Evolutionary conservation across 2,797 vertebrate species (phyloP).

Genomic region (Gymnothorax reevesii): DNA sequence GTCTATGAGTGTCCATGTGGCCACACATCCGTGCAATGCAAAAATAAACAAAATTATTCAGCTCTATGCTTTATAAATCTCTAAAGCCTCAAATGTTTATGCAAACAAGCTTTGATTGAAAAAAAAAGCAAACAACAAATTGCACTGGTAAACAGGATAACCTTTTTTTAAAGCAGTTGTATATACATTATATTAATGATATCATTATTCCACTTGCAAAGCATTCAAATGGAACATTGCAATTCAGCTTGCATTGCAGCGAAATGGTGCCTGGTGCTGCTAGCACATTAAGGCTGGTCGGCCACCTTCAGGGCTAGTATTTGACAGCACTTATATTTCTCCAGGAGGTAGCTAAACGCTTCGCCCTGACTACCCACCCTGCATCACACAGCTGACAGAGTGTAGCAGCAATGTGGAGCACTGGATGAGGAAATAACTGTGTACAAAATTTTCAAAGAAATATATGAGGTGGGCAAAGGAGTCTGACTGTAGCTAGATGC

Average conservation of each 20-base stretch:
- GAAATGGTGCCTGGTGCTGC: neutral
- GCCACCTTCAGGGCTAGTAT: neutral
- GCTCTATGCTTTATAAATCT: neutral
- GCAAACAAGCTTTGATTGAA: too few relatives aligned
- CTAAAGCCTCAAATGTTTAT: neutral
- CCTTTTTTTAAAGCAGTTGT: neutral
- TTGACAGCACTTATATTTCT: slow-evolving; percentile 16
- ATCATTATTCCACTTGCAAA: neutral
- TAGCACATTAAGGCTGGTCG: neutral
- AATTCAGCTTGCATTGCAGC: neutral
- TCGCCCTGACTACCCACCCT: neutral
- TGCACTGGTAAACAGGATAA: neutral
- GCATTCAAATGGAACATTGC: neutral
- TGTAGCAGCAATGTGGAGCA: neutral
- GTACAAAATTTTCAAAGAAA: neutral
- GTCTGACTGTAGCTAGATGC: neutral
- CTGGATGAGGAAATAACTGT: neutral
- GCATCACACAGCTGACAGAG: neutral
- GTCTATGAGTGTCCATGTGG: neutral
- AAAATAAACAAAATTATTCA: neutral
- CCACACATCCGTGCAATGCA: too few relatives aligned
- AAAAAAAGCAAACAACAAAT: neutral
- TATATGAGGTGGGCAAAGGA: neutral
- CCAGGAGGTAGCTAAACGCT: slow-evolving; percentile 1
- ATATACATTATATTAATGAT: neutral